phyloP scores from a whole-genome alignment of 2,888 invertebrate genomes.

The Ephialtes manifestator region DNA sequence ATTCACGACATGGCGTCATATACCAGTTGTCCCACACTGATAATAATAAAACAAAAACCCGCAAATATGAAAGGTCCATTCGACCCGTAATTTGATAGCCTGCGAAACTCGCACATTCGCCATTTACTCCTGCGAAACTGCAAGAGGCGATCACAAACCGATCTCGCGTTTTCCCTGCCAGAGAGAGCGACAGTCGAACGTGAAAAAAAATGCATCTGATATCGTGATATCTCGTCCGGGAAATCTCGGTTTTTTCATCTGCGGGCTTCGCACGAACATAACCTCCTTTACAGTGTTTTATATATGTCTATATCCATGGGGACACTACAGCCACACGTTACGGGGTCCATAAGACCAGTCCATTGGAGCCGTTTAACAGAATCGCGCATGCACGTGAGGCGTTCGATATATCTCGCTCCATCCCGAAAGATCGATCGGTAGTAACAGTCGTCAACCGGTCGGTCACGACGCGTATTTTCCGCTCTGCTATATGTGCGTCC shows the following conservation, averaged over 20 bases:
- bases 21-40: neutral
- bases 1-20: neutral
- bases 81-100: conserved; percentile 33
- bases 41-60: conserved; percentile 17
- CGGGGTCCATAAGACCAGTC: conserved; percentile 8
- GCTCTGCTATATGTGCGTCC: conserved; percentile 17
- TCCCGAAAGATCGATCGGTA: conserved; percentile 61
- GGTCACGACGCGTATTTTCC: conserved; percentile 54
- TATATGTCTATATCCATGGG: conserved; percentile 3
- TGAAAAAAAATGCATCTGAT: conserved; percentile 48
- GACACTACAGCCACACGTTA: conserved; percentile 16
- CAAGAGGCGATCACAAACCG: conserved; percentile 29
- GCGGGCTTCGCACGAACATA: conserved; percentile 37
- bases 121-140: conserved; percentile 41
- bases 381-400: conserved; percentile 46
- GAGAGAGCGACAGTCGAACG: conserved; percentile 18
- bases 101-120: conserved; percentile 29
- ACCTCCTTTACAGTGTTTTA: neutral
- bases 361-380: conserved; percentile 40
- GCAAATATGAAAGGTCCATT: conserved; percentile 23
- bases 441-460: conserved; percentile 57
- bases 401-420: conserved; percentile 61
- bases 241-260: conserved; percentile 64
- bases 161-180: neutral
- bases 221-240: conserved; percentile 60